A percentile compares a stretch with the other conserved stretches of the same genome.
phyloP scores from a whole-genome alignment of 2,888 invertebrate genomes.

The Pheosia tremula region DNA sequence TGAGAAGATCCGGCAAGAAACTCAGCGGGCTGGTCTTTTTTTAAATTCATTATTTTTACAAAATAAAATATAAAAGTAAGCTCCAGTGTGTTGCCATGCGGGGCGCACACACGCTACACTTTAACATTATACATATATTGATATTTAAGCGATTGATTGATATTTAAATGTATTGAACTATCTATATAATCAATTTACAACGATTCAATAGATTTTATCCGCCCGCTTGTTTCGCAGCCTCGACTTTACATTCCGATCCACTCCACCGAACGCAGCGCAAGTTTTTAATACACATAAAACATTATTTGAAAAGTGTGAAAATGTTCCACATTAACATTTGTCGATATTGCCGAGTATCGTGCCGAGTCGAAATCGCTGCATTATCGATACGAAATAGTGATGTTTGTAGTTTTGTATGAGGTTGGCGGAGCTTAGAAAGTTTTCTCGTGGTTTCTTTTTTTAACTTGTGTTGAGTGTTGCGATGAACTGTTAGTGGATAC shows the following conservation, averaged over 20 bases:
- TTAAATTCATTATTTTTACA: too few species aligned
- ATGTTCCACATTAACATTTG: constrained; percentile 22
- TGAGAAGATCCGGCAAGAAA: too few species aligned
- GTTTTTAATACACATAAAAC: constrained; percentile 38
- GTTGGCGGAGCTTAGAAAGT: neutral
- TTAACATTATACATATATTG: too few species aligned
- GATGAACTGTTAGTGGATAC: neutral
- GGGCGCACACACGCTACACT: too few species aligned
- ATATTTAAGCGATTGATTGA: too few species aligned
- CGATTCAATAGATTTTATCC: neutral
- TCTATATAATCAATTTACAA: neutral
- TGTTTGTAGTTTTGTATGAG: neutral
- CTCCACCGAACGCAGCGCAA: constrained; percentile 19
- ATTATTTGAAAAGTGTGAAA: constrained; percentile 22
- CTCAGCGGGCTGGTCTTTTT: too few species aligned
- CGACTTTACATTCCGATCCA: constrained; percentile 20
- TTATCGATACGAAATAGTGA: constrained; percentile 1
- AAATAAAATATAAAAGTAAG: too few species aligned
- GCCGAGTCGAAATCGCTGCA: neutral
- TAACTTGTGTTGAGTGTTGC: neutral
- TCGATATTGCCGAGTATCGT: constrained; percentile 3
- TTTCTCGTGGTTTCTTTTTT: neutral
- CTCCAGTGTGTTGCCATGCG: too few species aligned
- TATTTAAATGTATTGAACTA: too few species aligned
- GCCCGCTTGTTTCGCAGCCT: constrained; percentile 18